Percentiles rank a stretch among this genome's conserved stretches.
These are phyloP conservation scores for Trochalopteron elliotii DNA, from an alignment of 2,113 vertebrate genomes.

Conservation along the genomic window DNA sequence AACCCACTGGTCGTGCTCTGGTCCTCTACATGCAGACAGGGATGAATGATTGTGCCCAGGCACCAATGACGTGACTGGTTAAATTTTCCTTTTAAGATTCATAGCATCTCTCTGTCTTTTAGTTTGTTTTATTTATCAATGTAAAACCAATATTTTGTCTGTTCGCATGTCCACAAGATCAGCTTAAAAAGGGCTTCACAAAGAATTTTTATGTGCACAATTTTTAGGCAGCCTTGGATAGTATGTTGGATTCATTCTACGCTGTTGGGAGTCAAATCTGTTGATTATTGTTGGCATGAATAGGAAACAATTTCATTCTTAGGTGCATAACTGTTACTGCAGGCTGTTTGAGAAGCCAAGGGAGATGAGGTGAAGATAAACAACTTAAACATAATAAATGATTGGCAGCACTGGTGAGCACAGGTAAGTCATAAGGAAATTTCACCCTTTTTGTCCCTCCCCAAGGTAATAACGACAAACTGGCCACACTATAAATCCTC, in stretches of 20 bases:
- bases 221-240: neutral
- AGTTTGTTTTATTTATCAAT: no score
- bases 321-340: neutral
- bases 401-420: neutral
- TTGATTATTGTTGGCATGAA: neutral
- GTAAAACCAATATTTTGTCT: neutral
- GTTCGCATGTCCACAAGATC: neutral
- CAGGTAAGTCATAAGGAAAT: neutral
- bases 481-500: neutral
- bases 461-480: accelerated
- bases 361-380: neutral
- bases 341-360: neutral
- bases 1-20: neutral
- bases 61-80: neutral
- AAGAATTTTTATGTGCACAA: neutral
- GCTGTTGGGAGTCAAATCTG: neutral
- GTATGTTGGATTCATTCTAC: neutral
- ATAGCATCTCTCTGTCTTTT: no score
- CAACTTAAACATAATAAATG: neutral
- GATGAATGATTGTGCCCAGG: neutral
- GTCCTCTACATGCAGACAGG: neutral
- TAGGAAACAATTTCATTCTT: neutral
- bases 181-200: neutral
- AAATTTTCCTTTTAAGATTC: no score
- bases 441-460: neutral